Conservation (phyloP, 2,888 invertebrate species). For the Agrotis ipsilon region DNA sequence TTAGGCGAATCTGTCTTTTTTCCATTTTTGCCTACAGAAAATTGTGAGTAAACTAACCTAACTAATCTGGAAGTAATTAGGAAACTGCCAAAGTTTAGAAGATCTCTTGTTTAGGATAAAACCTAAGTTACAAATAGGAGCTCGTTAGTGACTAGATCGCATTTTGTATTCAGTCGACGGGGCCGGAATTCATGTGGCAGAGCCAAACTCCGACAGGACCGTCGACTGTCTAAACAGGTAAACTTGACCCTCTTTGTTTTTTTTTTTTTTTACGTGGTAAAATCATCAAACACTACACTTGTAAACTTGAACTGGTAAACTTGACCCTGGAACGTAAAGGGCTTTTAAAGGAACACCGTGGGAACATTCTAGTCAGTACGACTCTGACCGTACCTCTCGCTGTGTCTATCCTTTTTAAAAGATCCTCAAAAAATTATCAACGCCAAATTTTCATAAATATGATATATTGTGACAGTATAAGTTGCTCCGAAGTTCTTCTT, state of each 20-base stretch:
- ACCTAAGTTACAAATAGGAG: background rate
- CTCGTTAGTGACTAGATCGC: background rate
- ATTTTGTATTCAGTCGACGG: background rate
- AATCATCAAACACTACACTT: no score
- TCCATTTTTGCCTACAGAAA: background rate
- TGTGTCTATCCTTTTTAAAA: no score
- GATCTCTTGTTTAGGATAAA: background rate
- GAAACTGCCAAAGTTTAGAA: conserved; percentile 7
- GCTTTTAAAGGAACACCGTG: no score
- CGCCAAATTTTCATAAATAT: background rate
- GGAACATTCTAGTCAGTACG: no score
- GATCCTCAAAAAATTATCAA: background rate
- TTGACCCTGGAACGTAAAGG: no score
- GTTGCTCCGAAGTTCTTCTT: background rate
- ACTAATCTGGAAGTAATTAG: conserved; percentile 20
- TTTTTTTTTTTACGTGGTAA: no score
- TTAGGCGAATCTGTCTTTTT: background rate
- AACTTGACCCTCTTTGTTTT: no score
- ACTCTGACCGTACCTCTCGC: no score
- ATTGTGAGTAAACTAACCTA: conserved; percentile 2
- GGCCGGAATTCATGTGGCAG: no score
- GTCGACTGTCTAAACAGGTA: no score
- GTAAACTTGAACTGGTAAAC: no score
- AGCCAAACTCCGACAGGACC: no score
- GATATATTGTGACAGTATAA: background rate